Evolutionary conservation across 2,797 vertebrate species (phyloP), one percentile per base, ranked within the genome.

Genomic region (Trichosurus vulpecula): DNA sequence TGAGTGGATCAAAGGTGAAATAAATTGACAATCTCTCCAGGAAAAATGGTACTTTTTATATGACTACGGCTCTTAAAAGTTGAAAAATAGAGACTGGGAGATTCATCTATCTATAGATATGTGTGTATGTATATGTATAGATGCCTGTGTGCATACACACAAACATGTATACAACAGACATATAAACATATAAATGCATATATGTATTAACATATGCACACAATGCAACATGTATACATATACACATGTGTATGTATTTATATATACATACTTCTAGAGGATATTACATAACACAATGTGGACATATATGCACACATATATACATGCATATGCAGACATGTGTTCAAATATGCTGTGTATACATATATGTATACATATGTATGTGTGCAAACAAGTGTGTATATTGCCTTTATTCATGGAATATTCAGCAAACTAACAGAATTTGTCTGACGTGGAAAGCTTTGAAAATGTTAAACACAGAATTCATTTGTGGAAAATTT

Each of bases 401-500:
- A 47, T 81, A 47, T 57, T 90, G 31, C 19, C 14, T 93, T 61
- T 47, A 95, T 30, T 66, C 31, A 11, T 0, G 29, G 3, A 41
- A 58, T 4, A 91, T 0, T 51, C 55, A 90, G 1, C 0, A 89
- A 91, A 53, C 41, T 93, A 97, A 93, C 8, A 3, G 91, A 96
- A 96, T 94, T 61, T 29, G 91, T 9, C 12, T 74, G 14, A 54
- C 95, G 74, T 51, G 92, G 51, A 35, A 93, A 90, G n/a, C 0
- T 90, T 54, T 56, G 30, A 3, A 94, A 29, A 47, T 94, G 56
- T 90, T 94, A 95, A 54, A 66, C 51, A 55, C 8, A 30, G 51
- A 41, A n/a, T 29, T 66, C 6, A 81, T 91, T 94, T 89, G 53
- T 12, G n/a, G 53, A 87, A 93, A 95, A 93, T 56, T 47, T 41